These are phyloP conservation scores for Halichoeres trimaculatus DNA, from an alignment of 2,113 vertebrate genomes.

Conservation along the genomic window DNA sequence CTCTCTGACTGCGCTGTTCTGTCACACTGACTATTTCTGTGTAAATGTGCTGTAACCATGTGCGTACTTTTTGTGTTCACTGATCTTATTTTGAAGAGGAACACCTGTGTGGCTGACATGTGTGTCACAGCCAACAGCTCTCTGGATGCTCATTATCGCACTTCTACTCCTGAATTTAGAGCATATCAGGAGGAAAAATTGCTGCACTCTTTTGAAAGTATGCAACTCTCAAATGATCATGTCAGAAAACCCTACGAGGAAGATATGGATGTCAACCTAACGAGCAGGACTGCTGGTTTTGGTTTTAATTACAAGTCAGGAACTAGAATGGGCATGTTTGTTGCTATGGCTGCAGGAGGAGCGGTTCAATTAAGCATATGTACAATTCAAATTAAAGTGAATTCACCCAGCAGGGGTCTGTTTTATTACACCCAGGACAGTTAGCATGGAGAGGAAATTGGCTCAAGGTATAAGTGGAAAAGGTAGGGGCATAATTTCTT, in stretches of 20 bases:
- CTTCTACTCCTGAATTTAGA: not conserved
- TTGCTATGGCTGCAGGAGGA: not conserved
- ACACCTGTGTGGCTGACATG: constrained; percentile 57
- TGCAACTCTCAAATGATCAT: too few species aligned
- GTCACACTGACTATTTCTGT: constrained; percentile 33
- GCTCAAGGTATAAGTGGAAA: not conserved
- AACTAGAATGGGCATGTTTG: constrained; percentile 3
- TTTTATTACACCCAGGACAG: constrained; percentile 31
- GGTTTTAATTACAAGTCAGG: constrained; percentile 22
- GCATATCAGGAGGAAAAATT: not conserved
- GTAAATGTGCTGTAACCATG: constrained; percentile 29
- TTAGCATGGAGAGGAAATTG: constrained; percentile 11
- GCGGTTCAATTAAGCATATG: constrained; percentile 34
- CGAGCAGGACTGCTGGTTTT: not conserved
- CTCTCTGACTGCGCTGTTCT: constrained; percentile 25
- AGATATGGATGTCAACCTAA: not conserved
- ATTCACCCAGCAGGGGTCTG: constrained; percentile 29
- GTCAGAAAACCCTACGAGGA: not conserved
- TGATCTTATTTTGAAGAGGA: constrained; percentile 49
- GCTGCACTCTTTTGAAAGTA: not conserved
- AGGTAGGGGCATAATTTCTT: not conserved
- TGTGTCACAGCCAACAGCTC: constrained; percentile 11
- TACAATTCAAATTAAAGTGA: constrained; percentile 40
- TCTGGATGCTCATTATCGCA: constrained; percentile 18
- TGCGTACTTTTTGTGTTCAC: constrained; percentile 32